Percentiles rank a stretch among this genome's conserved stretches.
phyloP scores from a whole-genome alignment of 2,888 invertebrate species.

The Macaria liturata region DNA sequence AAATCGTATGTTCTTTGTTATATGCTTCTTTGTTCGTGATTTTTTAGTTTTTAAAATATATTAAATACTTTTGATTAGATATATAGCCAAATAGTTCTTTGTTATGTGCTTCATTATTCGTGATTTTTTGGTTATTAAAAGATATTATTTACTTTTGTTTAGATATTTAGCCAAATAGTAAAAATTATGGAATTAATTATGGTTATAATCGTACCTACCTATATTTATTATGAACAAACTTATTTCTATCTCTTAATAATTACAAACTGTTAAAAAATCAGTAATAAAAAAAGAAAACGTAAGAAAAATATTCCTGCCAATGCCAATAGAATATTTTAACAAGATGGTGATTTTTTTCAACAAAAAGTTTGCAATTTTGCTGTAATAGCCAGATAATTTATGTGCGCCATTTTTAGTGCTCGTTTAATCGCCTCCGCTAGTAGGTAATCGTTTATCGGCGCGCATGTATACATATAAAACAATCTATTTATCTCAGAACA shows the following conservation, averaged over 20 bases:
- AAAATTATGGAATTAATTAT: too few relatives aligned
- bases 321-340: not conserved
- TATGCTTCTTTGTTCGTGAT: constrained; percentile 13
- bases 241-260: too few relatives aligned
- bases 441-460: constrained; percentile 53
- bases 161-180: not conserved
- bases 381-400: constrained; percentile 50
- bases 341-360: constrained; percentile 13
- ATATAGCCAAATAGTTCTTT: not conserved
- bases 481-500: constrained; percentile 51
- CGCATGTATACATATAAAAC: constrained; percentile 50
- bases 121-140: constrained; percentile 5
- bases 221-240: too few relatives aligned
- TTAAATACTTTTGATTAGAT: not conserved
- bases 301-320: too few relatives aligned
- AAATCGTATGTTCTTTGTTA: constrained; percentile 27
- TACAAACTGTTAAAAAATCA: too few relatives aligned
- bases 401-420: constrained; percentile 47
- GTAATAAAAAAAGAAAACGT: too few relatives aligned
- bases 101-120: constrained; percentile 12
- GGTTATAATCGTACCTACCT: too few relatives aligned
- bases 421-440: constrained; percentile 41
- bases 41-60: constrained; percentile 4
- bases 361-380: constrained; percentile 27
- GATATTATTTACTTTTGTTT: not conserved